Conservation (phyloP, 2,888 invertebrate genomes). For the Aromia moschata region DNA sequence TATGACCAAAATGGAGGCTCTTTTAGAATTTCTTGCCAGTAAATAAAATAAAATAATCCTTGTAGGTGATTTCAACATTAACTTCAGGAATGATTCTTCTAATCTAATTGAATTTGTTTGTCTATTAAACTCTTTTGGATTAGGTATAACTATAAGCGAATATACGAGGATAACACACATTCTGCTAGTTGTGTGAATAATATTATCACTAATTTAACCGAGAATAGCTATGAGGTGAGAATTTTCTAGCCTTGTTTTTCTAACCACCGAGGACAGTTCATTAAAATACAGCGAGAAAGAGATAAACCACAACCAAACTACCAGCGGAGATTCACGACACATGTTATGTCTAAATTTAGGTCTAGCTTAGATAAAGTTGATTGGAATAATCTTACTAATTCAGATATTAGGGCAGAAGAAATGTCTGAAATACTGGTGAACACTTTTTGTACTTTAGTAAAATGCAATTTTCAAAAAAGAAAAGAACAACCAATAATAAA, state of each 20-base stretch:
- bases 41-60: neutral
- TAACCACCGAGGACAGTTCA: neutral
- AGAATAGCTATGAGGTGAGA: neutral
- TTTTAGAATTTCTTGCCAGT: neutral
- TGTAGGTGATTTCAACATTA: neutral
- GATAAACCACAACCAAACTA: neutral
- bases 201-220: neutral
- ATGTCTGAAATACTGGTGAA: too few relatives aligned
- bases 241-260: neutral
- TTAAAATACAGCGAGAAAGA: neutral
- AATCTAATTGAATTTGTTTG: neutral
- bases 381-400: too few relatives aligned
- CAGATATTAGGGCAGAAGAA: too few relatives aligned
- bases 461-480: too few relatives aligned
- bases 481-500: too few relatives aligned
- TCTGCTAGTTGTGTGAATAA: neutral
- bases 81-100: neutral
- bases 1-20: too few relatives aligned
- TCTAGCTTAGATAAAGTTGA: neutral
- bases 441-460: too few relatives aligned
- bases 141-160: neutral
- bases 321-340: neutral
- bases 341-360: neutral
- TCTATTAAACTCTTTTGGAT: neutral
- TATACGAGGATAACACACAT: neutral